Percentiles rank a stretch among this genome's conserved stretches.
Conservation (phyloP, 2,888 invertebrate species). For the Mystacides longicornis region DNA sequence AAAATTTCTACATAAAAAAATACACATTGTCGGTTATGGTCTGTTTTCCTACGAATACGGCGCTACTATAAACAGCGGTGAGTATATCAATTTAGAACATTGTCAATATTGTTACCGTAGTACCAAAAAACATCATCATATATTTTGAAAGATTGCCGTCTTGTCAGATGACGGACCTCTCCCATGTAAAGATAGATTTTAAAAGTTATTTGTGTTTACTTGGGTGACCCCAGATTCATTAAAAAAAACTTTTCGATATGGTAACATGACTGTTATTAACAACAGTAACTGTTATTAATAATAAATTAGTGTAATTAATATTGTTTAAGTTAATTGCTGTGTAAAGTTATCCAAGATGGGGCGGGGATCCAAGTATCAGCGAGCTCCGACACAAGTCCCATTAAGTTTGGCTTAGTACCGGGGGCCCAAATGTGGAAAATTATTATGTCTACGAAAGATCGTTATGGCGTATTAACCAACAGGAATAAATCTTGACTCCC, state of each 20-base stretch:
- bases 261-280: background rate
- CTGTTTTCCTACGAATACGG: too few species aligned
- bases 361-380: slow-evolving; percentile 1
- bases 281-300: background rate
- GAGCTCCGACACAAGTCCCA: slow-evolving; percentile 1
- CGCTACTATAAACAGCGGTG: too few species aligned
- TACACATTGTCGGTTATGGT: too few species aligned
- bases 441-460: slow-evolving; percentile 27
- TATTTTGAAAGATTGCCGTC: too few species aligned
- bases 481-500: slow-evolving; percentile 45
- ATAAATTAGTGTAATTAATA: background rate
- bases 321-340: background rate
- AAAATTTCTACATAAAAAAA: background rate
- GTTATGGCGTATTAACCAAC: slow-evolving; percentile 44
- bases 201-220: too few species aligned
- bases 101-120: too few species aligned
- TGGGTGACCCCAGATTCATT: too few species aligned
- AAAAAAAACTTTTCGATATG: too few species aligned
- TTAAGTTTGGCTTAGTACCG: slow-evolving; percentile 20
- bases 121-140: too few species aligned
- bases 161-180: too few species aligned
- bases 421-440: slow-evolving; percentile 25
- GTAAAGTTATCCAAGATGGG: background rate
- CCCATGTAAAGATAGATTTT: too few species aligned
- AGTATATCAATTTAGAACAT: too few species aligned